Evolutionary conservation across 2,888 invertebrate genomes (phyloP).

Genomic region (Heliconius aoede): DNA sequence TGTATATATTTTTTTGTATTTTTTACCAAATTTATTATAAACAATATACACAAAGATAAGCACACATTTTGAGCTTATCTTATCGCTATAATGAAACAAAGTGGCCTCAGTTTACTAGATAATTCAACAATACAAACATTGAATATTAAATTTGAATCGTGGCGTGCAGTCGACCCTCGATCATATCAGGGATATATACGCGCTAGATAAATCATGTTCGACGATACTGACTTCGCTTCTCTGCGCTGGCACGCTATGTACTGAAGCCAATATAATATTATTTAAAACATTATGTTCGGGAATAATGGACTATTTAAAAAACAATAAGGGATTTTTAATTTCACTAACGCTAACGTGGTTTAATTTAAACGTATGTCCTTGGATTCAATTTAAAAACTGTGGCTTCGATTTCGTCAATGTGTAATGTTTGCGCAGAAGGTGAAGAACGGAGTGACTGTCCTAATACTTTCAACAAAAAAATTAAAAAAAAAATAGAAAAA

Average conservation of each 20-base stretch:
- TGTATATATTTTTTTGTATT: not conserved
- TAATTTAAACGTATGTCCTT: not conserved
- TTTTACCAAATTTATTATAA: not conserved
- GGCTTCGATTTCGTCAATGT: no score
- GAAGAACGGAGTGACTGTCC: no score
- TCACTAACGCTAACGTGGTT: not conserved
- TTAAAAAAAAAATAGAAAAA: no score
- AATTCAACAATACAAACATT: slow-evolving; percentile 38
- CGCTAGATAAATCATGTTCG: slow-evolving; percentile 31
- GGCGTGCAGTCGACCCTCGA: slow-evolving; percentile 26
- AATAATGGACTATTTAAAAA: not conserved
- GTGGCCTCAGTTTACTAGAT: slow-evolving; percentile 37
- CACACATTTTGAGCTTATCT: slow-evolving; percentile 5
- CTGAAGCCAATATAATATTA: not conserved
- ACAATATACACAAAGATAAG: no score
- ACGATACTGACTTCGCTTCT: slow-evolving; percentile 19
- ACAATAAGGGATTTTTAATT: not conserved
- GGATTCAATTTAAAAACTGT: no score
- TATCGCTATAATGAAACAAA: slow-evolving; percentile 28
- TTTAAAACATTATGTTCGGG: not conserved
- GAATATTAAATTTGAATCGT: slow-evolving; percentile 33
- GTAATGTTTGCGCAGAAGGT: no score
- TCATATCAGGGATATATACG: slow-evolving; percentile 33
- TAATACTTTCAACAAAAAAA: no score
- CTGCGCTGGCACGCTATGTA: not conserved